Conservation (phyloP, 2,888 invertebrate genomes). For the Drosophila imparisetae region DNA sequence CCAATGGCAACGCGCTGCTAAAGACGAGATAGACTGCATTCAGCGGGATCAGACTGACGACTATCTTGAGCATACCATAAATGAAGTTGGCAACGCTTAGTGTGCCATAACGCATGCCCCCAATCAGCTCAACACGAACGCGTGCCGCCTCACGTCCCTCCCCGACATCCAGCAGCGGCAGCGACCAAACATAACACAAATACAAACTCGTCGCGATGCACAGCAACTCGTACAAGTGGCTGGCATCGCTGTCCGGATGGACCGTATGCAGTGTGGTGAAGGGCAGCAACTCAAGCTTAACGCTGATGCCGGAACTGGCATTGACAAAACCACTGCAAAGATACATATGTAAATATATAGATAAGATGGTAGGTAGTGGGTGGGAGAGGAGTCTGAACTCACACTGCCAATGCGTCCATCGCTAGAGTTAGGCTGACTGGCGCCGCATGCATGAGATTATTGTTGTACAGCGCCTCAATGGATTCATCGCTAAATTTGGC, state of each 20-base stretch:
- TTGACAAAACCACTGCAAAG: conserved; percentile 35
- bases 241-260: not conserved
- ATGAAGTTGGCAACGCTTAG: conserved; percentile 33
- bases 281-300: conserved; percentile 22
- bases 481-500: conserved; percentile 27
- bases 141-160: conserved; percentile 7
- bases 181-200: conserved; percentile 39
- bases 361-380: not conserved
- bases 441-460: conserved; percentile 38
- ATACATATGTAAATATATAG: not conserved
- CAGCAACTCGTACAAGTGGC: conserved; percentile 15
- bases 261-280: conserved; percentile 27
- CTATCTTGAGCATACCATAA: conserved; percentile 15
- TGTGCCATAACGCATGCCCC: conserved; percentile 33
- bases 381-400: conserved; percentile 9
- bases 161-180: conserved; percentile 27
- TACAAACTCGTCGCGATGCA: conserved; percentile 1
- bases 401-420: conserved; percentile 62
- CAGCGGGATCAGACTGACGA: conserved; percentile 31
- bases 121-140: conserved; percentile 36
- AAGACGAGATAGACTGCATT: conserved; percentile 24
- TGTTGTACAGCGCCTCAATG: conserved; percentile 57
- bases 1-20: conserved; percentile 3
- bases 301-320: conserved; percentile 21
- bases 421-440: conserved; percentile 57